A percentile compares a stretch with the other conserved stretches of the same genome.
phyloP scores from a whole-genome alignment of 2,113 vertebrate species.

The Euleptes europaea region DNA sequence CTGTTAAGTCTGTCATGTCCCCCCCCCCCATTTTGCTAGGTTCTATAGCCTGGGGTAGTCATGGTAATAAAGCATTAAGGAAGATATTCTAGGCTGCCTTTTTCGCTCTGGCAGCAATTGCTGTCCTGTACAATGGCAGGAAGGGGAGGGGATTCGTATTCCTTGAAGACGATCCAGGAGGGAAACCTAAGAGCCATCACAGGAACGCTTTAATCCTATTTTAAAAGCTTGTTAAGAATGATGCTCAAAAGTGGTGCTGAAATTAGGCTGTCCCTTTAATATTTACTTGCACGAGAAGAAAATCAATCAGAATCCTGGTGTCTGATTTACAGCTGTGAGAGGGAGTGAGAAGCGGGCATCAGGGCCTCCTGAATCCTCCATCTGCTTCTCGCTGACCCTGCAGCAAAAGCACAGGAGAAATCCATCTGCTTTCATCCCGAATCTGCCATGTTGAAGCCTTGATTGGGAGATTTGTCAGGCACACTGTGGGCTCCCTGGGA shows the following conservation, averaged over 20 bases:
- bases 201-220: constrained; percentile 21
- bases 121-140: background rate
- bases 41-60: background rate
- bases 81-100: background rate
- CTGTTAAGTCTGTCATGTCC: background rate
- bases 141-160: constrained; percentile 5
- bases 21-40: background rate
- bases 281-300: constrained; percentile 2
- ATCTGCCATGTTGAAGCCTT: background rate
- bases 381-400: background rate
- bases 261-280: background rate
- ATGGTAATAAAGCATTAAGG: background rate
- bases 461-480: background rate
- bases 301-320: background rate
- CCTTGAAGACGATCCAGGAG: constrained; percentile 1
- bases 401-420: background rate
- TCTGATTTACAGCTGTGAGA: background rate
- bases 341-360: background rate
- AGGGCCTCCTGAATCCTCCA: background rate
- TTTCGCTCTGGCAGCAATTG: constrained; percentile 1
- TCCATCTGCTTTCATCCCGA: background rate
- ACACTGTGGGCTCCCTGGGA: background rate
- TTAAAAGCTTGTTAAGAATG: background rate
- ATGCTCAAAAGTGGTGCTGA: background rate
- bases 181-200: constrained; percentile 3